phyloP scores from a whole-genome alignment of 2,888 invertebrate genomes.

The Endotricha flammealis region DNA sequence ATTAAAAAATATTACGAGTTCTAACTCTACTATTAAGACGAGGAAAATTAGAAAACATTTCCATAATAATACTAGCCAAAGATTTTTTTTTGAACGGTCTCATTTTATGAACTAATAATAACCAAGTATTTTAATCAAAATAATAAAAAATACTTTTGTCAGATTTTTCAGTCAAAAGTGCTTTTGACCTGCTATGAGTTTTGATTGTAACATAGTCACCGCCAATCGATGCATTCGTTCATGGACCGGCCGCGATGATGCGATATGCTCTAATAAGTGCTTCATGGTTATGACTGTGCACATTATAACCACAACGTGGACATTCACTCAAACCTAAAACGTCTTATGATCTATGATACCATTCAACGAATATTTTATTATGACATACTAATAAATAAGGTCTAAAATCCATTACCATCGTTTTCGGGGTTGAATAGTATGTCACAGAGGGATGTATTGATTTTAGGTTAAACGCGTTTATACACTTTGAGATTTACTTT shows the following conservation, averaged over 20 bases:
- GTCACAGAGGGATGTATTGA: slow-evolving; percentile 42
- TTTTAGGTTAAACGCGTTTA: slow-evolving; percentile 24
- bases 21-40: too few relatives aligned
- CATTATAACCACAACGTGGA: slow-evolving; percentile 41
- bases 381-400: slow-evolving; percentile 18
- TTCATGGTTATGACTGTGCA: slow-evolving; percentile 47
- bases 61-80: too few relatives aligned
- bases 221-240: slow-evolving; percentile 27
- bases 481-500: slow-evolving; percentile 16
- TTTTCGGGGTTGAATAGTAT: slow-evolving; percentile 20
- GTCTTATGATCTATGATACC: slow-evolving; percentile 8
- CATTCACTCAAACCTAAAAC: slow-evolving; percentile 23
- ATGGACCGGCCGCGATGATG: slow-evolving; percentile 28
- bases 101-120: too few relatives aligned
- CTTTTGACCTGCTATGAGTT: too few relatives aligned
- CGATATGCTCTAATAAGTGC: slow-evolving; percentile 38
- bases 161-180: too few relatives aligned
- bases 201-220: too few relatives aligned
- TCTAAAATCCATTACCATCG: slow-evolving; percentile 20
- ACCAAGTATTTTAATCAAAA: too few relatives aligned
- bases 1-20: too few relatives aligned
- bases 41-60: too few relatives aligned
- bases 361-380: slow-evolving; percentile 16
- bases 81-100: too few relatives aligned
- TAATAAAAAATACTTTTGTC: too few relatives aligned